Evolutionary conservation across 2,888 invertebrate species (phyloP).

Genomic region (Hemistola chrysoprasaria): DNA sequence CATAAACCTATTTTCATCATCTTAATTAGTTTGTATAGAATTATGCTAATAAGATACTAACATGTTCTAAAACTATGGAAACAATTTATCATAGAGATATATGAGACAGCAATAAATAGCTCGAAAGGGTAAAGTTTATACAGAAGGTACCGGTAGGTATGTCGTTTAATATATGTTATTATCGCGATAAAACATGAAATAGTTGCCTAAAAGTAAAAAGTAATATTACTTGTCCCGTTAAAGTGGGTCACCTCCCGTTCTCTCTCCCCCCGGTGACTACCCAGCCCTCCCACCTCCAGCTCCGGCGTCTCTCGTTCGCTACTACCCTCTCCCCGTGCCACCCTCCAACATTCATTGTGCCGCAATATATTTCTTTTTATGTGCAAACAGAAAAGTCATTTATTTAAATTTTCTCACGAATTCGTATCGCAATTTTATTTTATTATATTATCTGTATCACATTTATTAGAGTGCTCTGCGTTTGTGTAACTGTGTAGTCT

Average conservation of each 20-base stretch:
- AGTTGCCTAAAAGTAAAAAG: slow-evolving; percentile 83
- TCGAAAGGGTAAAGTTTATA: slow-evolving; percentile 46
- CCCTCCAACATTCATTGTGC: slow-evolving; percentile 81
- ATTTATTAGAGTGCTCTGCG: slow-evolving; percentile 71
- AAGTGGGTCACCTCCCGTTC: slow-evolving; percentile 80
- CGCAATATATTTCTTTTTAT: slow-evolving; percentile 83
- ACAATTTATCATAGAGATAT: not conserved
- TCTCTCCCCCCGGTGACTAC: slow-evolving; percentile 36
- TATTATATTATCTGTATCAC: slow-evolving; percentile 80
- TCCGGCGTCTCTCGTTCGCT: slow-evolving; percentile 62
- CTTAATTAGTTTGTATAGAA: too few species aligned
- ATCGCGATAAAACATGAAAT: slow-evolving; percentile 80
- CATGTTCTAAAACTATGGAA: not conserved
- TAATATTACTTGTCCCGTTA: slow-evolving; percentile 83
- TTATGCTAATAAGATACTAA: too few species aligned
- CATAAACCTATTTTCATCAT: too few species aligned
- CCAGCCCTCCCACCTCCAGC: slow-evolving; percentile 39
- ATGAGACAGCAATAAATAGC: slow-evolving; percentile 31
- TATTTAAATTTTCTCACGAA: slow-evolving; percentile 83
- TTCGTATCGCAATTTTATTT: slow-evolving; percentile 82
- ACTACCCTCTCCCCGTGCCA: slow-evolving; percentile 64
- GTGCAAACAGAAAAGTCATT: slow-evolving; percentile 83
- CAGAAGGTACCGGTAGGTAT: slow-evolving; percentile 32
- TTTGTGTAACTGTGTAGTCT: slow-evolving; percentile 58
- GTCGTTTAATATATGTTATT: slow-evolving; percentile 61